Base-by-base conservation (phyloP, 2,113 vertebrate genomes). In the Rhegmatorhina hoffmannsi region DNA sequence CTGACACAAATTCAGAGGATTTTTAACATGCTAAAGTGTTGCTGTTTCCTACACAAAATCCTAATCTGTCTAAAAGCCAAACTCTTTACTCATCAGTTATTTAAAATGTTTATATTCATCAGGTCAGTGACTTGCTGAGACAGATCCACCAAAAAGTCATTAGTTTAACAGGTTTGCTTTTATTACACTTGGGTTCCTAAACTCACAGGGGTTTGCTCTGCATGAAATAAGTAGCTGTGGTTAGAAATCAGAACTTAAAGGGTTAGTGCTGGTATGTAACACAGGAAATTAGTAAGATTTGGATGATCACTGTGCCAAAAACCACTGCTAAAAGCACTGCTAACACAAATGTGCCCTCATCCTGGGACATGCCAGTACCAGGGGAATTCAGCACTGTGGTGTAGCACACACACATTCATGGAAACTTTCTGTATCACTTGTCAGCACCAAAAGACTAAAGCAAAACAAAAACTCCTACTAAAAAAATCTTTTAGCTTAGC, bases 201-300 rank as follows among this genome's bases (percentile, higher is more conserved):
- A 72, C 66, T 64, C 40, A 87, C 36, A 81, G 59, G 59, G 60
- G 60, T 87, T 93, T 95, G 80, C 84, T 47, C 34, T 68, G 50
- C 55, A 28, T 14, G 36, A 77, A 77, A 40, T 72, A 82, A 89
- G 80, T 69, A 79, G 62, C 62, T 74, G 69, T 7, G 16, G 85
- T 91, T 90, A 89, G 52, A 87, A 92, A 93, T 44, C 36, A 46
- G 85, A 80, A 92, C 43, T n/a, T 49, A 47, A 34, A 64, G 38
- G 50, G 67, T 75, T 95, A 89, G 58, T 87, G 47, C 74, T 83
- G 84, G 92, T 84, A 73, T 56, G 72, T 55, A 85, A 63, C 90
- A 96, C 94, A 94, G 94, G 94, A 95, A 95, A 89, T 92, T 31
- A 95, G 25, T 72, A 66, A 79, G 81, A 68, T 92, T 85, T 85